Evolutionary conservation across 2,797 vertebrate species (phyloP).

Genomic region (Diceros bicornis): DNA sequence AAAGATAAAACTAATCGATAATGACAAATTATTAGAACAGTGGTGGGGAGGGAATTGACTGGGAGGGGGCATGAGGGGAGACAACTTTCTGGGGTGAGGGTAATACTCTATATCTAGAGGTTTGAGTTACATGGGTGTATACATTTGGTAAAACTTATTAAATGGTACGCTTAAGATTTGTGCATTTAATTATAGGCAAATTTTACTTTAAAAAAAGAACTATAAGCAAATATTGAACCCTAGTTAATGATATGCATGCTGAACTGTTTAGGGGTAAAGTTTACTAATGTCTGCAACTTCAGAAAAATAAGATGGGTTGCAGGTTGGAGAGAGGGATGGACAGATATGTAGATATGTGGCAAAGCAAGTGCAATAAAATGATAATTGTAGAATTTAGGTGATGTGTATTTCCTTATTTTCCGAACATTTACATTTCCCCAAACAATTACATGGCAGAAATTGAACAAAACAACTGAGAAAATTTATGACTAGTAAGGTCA

Average conservation of each 20-base stretch:
- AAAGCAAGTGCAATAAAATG: conserved; percentile 23
- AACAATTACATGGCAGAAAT: conserved; percentile 37
- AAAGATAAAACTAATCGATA: not conserved
- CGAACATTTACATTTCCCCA: conserved; percentile 23
- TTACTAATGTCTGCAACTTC: conserved; percentile 1
- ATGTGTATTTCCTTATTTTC: not conserved
- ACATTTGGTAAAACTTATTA: conserved; percentile 4
- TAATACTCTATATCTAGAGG: not conserved
- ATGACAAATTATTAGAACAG: not conserved
- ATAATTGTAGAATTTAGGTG: not conserved
- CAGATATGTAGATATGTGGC: not conserved
- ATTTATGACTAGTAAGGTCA: not conserved
- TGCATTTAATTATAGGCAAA: not conserved
- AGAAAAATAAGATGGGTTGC: conserved; percentile 35
- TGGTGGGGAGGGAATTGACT: not conserved
- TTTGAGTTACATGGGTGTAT: not conserved
- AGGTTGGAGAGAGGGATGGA: not conserved
- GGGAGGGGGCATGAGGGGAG: not conserved
- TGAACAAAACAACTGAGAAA: not conserved
- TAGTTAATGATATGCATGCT: not conserved
- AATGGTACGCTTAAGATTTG: not conserved
- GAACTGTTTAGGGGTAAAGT: not conserved
- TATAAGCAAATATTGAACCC: not conserved
- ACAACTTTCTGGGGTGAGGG: not conserved
- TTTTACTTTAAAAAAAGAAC: not conserved